Conservation (phyloP, 64 coral and sea anemone genomes). For the Astreopora myriophthalma region DNA sequence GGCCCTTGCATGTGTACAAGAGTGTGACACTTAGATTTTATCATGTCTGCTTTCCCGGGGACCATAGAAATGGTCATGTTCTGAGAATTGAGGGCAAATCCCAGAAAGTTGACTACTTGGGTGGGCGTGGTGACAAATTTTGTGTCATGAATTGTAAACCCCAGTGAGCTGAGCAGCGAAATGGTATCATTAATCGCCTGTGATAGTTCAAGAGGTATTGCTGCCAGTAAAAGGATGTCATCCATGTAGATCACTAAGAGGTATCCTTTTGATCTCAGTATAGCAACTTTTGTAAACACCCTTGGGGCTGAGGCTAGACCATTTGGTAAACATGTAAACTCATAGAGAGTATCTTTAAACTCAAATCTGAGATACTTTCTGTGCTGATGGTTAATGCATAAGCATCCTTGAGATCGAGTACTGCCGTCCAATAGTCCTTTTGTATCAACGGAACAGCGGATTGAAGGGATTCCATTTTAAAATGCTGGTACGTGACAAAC, state of each 20-base stretch:
- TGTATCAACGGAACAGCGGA: not conserved
- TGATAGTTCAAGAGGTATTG: not conserved
- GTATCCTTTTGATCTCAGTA: slow-evolving; percentile 24
- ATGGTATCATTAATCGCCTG: not conserved
- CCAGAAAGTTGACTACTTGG: slow-evolving; percentile 39
- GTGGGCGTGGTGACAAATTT: slow-evolving; percentile 20
- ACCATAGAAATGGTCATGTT: slow-evolving; percentile 43
- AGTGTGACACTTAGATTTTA: slow-evolving; percentile 13
- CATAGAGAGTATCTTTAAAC: not conserved
- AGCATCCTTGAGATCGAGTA: no score
- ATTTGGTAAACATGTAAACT: no score
- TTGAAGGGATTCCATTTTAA: no score
- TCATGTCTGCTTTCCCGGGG: slow-evolving; percentile 23
- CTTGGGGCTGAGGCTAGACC: slow-evolving; percentile 29
- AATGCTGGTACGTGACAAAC: no score
- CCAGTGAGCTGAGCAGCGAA: slow-evolving; percentile 12
- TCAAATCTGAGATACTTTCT: slow-evolving; percentile 17
- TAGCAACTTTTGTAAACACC: slow-evolving; percentile 43
- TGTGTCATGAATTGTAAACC: slow-evolving; percentile 46
- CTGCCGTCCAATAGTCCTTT: slow-evolving; percentile 36
- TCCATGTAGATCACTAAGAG: slow-evolving; percentile 47
- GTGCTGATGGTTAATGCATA: not conserved
- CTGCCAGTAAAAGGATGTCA: slow-evolving; percentile 38
- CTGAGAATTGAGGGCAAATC: slow-evolving; percentile 6
- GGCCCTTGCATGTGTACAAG: not conserved